phyloP scores from a whole-genome alignment of 2,797 vertebrate genomes.

The Chlorospingus flavigularis region DNA sequence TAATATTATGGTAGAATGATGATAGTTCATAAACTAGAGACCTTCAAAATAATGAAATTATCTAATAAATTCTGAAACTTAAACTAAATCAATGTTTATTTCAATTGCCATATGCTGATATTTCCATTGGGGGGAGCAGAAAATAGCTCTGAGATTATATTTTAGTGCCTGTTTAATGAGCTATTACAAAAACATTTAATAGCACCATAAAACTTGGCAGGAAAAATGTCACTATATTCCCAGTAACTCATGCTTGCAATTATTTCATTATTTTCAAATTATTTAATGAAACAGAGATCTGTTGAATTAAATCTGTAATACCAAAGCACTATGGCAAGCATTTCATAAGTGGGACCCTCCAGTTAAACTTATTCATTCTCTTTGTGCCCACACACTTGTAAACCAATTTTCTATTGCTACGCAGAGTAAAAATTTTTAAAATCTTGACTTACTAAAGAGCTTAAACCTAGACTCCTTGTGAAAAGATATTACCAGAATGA shows the following conservation, averaged over 20 bases:
- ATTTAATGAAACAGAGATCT: background rate
- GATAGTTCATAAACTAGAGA: background rate
- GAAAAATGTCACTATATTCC: background rate
- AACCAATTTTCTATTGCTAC: background rate
- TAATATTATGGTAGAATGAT: background rate
- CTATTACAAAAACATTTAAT: background rate
- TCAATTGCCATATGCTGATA: background rate
- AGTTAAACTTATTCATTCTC: background rate
- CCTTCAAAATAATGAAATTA: background rate
- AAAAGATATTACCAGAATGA: background rate
- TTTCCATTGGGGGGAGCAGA: accelerated
- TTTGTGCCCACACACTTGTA: background rate
- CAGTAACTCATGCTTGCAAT: background rate
- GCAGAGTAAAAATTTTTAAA: background rate
- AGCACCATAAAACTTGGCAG: background rate
- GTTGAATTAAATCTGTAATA: background rate
- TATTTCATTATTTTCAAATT: background rate
- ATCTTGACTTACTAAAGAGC: background rate
- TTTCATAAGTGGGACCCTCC: background rate
- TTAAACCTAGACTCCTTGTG: background rate
- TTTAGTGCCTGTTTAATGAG: background rate
- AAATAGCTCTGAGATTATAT: background rate
- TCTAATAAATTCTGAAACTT: background rate
- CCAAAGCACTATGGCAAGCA: accelerated
- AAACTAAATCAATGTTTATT: background rate